A percentile compares a stretch with the other conserved stretches of the same genome.
These are phyloP conservation scores for Lampris incognitus DNA, from an alignment of 2,113 vertebrate species.

Conservation along the genomic window DNA sequence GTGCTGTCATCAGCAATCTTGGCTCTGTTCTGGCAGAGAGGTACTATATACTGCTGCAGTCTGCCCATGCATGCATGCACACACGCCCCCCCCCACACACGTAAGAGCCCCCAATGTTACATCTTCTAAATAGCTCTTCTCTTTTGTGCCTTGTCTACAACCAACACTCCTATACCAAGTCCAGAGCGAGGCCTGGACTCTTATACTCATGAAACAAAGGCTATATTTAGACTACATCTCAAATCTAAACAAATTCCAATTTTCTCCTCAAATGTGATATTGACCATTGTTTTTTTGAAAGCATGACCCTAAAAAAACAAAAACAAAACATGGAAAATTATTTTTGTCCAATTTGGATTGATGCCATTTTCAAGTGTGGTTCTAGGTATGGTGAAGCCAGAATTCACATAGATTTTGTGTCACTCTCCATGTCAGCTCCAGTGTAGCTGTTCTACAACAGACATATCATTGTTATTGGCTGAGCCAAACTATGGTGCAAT, in stretches of 20 bases:
- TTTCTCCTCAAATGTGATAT: no score
- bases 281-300: no score
- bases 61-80: constrained; percentile 1
- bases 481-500: no score
- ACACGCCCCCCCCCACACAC: constrained; percentile 5
- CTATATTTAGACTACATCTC: constrained; percentile 2
- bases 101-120: constrained; percentile 12
- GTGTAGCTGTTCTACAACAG: no score
- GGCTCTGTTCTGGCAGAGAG: constrained; percentile 32
- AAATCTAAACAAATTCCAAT: not conserved
- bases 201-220: not conserved
- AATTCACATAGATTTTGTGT: no score
- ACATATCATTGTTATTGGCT: no score
- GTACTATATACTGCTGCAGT: constrained; percentile 45
- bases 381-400: no score
- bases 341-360: no score
- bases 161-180: constrained; percentile 36
- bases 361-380: no score
- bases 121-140: constrained; percentile 37
- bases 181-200: constrained; percentile 9
- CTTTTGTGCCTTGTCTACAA: constrained; percentile 25
- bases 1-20: constrained; percentile 56
- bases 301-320: no score
- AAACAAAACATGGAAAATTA: no score
- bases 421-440: no score